A percentile compares a stretch with the other conserved stretches of the same genome.
These are phyloP conservation scores for Rousettus madagascariensis DNA, from an alignment of 2,797 vertebrate species.

Conservation along the genomic window DNA sequence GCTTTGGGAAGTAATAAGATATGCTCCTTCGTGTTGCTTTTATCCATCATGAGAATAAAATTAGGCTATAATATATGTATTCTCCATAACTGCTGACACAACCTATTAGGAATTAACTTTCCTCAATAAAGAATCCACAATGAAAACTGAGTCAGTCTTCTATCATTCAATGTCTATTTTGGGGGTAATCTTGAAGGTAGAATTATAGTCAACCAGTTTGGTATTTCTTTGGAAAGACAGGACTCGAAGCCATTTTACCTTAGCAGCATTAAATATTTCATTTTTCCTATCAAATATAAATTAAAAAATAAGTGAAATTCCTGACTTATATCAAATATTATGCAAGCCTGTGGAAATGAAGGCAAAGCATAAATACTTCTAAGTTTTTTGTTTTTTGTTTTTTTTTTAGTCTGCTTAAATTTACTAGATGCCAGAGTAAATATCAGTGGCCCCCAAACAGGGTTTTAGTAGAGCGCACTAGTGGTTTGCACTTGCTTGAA, in stretches of 20 bases:
- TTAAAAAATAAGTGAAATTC: not conserved
- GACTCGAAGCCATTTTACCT: conserved; percentile 53
- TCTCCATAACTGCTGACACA: not conserved
- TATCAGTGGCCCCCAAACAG: not conserved
- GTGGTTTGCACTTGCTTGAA: not conserved
- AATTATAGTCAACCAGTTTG: conserved; percentile 77
- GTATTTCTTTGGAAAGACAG: conserved; percentile 71
- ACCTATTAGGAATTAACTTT: conserved; percentile 39
- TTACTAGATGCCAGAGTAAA: not conserved
- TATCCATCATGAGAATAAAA: conserved; percentile 12
- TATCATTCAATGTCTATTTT: conserved; percentile 34
- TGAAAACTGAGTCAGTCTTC: conserved; percentile 52
- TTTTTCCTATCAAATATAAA: conserved; percentile 67
- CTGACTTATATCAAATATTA: not conserved
- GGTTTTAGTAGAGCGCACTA: not conserved
- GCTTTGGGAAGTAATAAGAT: conserved; percentile 24
- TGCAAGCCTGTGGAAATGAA: not conserved
- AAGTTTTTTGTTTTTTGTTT: not conserved
- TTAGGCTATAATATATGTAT: not conserved
- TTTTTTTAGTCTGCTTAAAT: not conserved
- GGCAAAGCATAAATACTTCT: not conserved
- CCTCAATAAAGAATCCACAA: conserved; percentile 40
- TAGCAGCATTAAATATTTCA: conserved; percentile 58
- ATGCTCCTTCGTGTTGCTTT: not conserved
- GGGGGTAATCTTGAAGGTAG: conserved; percentile 64